Conservation (phyloP, 2,113 vertebrate species). For the Pholis gunnellus region DNA sequence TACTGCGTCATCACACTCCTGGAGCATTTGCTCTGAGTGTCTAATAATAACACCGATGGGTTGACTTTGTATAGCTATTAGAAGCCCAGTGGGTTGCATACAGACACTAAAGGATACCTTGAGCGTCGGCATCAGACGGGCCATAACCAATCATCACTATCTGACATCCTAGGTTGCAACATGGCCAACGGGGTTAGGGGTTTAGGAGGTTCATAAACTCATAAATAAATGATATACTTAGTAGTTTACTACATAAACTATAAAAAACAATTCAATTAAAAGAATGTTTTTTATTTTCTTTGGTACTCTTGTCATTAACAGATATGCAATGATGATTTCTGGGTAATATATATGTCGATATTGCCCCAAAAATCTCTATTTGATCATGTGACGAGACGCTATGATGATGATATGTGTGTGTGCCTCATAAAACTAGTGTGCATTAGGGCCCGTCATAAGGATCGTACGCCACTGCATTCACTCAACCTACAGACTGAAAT, state of each 20-base stretch:
- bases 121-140: not conserved
- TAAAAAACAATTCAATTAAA: too few species aligned
- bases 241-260: too few species aligned
- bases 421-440: too few species aligned
- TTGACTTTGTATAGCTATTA: not conserved
- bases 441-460: too few species aligned
- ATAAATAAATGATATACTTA: not conserved
- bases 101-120: not conserved
- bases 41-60: not conserved
- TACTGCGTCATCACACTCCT: not conserved
- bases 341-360: too few species aligned
- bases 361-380: too few species aligned
- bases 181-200: not conserved
- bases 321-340: not conserved
- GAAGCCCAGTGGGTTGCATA: not conserved
- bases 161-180: not conserved
- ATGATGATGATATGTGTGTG: too few species aligned
- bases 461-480: not conserved
- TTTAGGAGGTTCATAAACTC: too few species aligned
- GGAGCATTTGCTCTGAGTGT: not conserved
- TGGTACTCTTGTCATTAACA: not conserved
- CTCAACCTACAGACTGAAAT: not conserved
- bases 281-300: not conserved
- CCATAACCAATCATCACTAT: not conserved
- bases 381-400: too few species aligned